phyloP scores from a whole-genome alignment of 2,888 invertebrate genomes.

The Plebejus melissa region DNA sequence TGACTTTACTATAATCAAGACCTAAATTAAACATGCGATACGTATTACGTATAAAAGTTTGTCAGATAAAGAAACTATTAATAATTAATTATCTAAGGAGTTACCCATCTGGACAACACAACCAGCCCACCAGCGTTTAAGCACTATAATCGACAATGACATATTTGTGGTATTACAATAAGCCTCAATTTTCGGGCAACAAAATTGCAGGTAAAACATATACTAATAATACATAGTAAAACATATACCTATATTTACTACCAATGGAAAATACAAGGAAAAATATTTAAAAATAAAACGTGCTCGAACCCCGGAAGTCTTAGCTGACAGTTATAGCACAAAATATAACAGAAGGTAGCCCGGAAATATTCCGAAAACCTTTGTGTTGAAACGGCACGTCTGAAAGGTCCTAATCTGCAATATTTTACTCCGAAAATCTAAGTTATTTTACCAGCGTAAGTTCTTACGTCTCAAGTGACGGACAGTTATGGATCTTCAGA shows the following conservation, averaged over 20 bases:
- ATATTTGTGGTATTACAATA: too few relatives aligned
- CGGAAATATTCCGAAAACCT: not conserved
- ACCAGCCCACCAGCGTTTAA: too few relatives aligned
- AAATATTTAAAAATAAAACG: not conserved
- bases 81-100: too few relatives aligned
- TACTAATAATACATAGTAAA: not conserved
- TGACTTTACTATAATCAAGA: constrained; percentile 2
- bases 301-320: not conserved
- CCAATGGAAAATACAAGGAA: not conserved
- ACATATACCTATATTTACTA: not conserved
- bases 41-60: too few relatives aligned
- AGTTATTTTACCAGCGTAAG: constrained; percentile 22
- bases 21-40: not conserved
- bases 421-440: constrained; percentile 22
- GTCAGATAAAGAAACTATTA: too few relatives aligned
- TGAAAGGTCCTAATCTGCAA: constrained; percentile 18
- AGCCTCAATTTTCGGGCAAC: too few relatives aligned
- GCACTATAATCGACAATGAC: too few relatives aligned
- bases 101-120: too few relatives aligned
- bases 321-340: not conserved
- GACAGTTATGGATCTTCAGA: constrained; percentile 25
- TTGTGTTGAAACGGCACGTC: constrained; percentile 2
- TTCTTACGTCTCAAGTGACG: constrained; percentile 21
- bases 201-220: not conserved
- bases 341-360: not conserved